Percentiles rank a stretch among this genome's conserved stretches.
phyloP scores from a whole-genome alignment of 2,888 invertebrate genomes.

The Plusia festucae region DNA sequence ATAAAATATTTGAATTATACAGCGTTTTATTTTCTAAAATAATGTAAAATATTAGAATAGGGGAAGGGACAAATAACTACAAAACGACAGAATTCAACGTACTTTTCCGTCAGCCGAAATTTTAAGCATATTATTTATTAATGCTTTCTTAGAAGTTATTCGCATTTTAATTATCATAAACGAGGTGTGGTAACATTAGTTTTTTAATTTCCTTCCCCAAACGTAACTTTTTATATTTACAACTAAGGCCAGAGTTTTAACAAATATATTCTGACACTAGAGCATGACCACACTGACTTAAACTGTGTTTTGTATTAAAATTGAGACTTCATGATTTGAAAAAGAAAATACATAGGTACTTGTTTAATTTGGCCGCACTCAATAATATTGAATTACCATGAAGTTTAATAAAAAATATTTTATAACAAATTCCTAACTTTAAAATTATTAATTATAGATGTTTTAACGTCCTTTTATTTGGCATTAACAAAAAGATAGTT shows the following conservation, averaged over 20 bases:
- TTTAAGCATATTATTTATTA: background rate
- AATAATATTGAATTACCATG: conserved; percentile 18
- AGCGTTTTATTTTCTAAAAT: conserved; percentile 31
- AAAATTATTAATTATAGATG: conserved; percentile 38
- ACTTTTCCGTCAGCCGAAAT: background rate
- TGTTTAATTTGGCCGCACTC: background rate
- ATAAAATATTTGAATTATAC: conserved; percentile 34
- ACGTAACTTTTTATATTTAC: conserved; percentile 23
- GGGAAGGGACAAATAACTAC: background rate
- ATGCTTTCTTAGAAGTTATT: background rate
- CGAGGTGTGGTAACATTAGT: conserved; percentile 23
- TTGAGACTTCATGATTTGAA: conserved; percentile 16
- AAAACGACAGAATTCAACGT: background rate
- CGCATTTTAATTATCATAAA: background rate
- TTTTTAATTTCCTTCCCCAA: conserved; percentile 32
- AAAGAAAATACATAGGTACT: conserved; percentile 13
- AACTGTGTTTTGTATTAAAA: conserved; percentile 17
- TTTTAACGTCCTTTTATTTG: conserved; percentile 39
- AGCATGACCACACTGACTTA: conserved; percentile 42
- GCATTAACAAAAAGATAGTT: conserved; percentile 50
- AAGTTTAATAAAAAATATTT: conserved; percentile 26
- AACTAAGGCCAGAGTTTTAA: conserved; percentile 37
- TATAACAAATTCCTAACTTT: conserved; percentile 40
- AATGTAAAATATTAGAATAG: conserved; percentile 7
- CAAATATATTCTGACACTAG: conserved; percentile 44